Conservation (phyloP, 92 coral and sea anemone species). For the Epizoanthus scotinus region DNA sequence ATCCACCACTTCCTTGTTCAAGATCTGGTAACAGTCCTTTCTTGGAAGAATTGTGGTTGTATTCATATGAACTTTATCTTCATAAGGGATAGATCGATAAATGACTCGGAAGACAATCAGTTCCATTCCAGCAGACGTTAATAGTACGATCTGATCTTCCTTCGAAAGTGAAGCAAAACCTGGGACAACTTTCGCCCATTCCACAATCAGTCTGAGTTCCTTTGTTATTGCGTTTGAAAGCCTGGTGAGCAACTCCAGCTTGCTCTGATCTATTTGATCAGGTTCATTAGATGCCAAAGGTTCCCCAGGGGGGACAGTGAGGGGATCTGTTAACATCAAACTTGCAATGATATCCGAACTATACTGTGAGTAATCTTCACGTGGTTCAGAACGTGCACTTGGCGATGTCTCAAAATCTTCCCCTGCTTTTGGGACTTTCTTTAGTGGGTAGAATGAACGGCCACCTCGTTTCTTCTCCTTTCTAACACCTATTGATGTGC, state of each 20-base stretch:
- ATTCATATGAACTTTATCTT: constrained; percentile 74
- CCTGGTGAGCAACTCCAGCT: constrained; percentile 67
- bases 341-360: constrained; percentile 68
- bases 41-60: constrained; percentile 72
- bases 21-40: constrained; percentile 71
- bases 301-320: constrained; percentile 89
- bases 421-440: constrained; percentile 48
- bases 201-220: constrained; percentile 89
- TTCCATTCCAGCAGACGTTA: constrained; percentile 96
- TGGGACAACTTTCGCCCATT: constrained; percentile 95
- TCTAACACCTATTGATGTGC: constrained; percentile 72
- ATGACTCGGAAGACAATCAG: constrained; percentile 86
- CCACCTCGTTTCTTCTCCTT: constrained; percentile 94
- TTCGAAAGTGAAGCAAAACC: constrained; percentile 76
- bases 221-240: constrained; percentile 87
- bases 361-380: constrained; percentile 24
- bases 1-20: constrained; percentile 89
- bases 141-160: constrained; percentile 78
- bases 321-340: constrained; percentile 80
- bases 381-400: constrained; percentile 24
- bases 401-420: constrained; percentile 29
- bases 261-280: constrained; percentile 54
- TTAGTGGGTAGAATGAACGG: constrained; percentile 89
- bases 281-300: constrained; percentile 56
- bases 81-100: constrained; percentile 87